Conservation (phyloP, 2,797 vertebrate genomes). For the Coregonus sp. region DNA sequence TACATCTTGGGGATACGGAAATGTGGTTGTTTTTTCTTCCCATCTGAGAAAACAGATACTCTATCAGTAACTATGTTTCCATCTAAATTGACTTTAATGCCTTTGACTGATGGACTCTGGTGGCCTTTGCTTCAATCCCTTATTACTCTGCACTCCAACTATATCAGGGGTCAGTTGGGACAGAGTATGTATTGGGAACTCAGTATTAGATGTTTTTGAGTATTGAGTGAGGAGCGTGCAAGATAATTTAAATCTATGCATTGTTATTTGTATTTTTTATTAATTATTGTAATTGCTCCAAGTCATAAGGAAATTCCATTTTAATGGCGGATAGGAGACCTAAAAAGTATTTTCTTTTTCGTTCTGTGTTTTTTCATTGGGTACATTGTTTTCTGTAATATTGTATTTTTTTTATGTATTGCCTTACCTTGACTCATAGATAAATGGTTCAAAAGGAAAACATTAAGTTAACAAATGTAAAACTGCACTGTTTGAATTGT, state of each 20-base stretch:
- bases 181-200: constrained; percentile 72
- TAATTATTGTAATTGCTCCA: constrained; percentile 84
- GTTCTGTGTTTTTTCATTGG: constrained; percentile 75
- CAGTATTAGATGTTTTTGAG: constrained; percentile 73
- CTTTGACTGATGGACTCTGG: constrained; percentile 82
- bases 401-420: constrained; percentile 81
- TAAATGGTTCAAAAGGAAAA: constrained; percentile 88
- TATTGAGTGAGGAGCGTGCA: constrained; percentile 75
- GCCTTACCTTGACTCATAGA: constrained; percentile 88
- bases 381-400: constrained; percentile 87
- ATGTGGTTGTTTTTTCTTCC: constrained; percentile 46
- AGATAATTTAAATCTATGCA: constrained; percentile 97
- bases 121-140: constrained; percentile 80
- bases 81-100: constrained; percentile 80
- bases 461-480: constrained; percentile 98
- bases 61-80: constrained; percentile 53
- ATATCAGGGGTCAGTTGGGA: constrained; percentile 70
- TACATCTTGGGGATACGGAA: constrained; percentile 67
- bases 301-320: constrained; percentile 91
- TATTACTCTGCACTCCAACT: constrained; percentile 66
- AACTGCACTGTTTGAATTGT: constrained; percentile 99
- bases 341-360: constrained; percentile 82
- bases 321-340: constrained; percentile 87
- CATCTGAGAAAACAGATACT: constrained; percentile 43
- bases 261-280: constrained; percentile 79